A percentile compares a stretch with the other conserved stretches of the same genome.
Evolutionary conservation across 2,888 invertebrate genomes (phyloP).

Genomic region (Hydroisotoma schaefferi): DNA sequence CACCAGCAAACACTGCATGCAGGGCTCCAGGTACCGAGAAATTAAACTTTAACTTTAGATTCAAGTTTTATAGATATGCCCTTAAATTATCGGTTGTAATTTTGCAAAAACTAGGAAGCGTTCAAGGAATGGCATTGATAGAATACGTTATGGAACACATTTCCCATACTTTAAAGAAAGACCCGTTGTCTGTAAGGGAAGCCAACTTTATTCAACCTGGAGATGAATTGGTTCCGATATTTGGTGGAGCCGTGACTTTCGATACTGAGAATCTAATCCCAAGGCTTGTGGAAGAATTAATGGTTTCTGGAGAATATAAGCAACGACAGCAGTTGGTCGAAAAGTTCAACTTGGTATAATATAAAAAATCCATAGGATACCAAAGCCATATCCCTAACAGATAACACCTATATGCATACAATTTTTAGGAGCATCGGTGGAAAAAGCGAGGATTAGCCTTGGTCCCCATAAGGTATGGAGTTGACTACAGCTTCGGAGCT

Average conservation of each 20-base stretch:
- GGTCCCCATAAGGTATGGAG: constrained; percentile 62
- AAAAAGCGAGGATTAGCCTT: constrained; percentile 65
- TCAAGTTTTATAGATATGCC: too few species aligned
- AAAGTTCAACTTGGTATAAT: constrained; percentile 52
- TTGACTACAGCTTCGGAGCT: constrained; percentile 49
- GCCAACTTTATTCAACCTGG: constrained; percentile 55
- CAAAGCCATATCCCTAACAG: not conserved
- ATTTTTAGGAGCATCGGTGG: constrained; percentile 67
- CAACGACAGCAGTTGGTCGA: constrained; percentile 47
- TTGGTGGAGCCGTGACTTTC: constrained; percentile 20
- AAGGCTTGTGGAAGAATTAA: constrained; percentile 49
- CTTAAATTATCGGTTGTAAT: too few species aligned
- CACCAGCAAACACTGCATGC: constrained; percentile 51
- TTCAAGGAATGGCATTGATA: constrained; percentile 52
- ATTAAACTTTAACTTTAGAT: not conserved
- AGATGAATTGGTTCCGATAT: constrained; percentile 10
- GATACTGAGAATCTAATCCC: constrained; percentile 34
- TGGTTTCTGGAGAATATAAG: constrained; percentile 48
- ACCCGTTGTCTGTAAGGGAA: constrained; percentile 57
- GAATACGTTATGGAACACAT: constrained; percentile 55
- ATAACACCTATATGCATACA: not conserved
- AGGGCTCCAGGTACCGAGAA: constrained; percentile 53
- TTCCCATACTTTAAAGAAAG: constrained; percentile 51
- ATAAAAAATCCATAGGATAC: not conserved
- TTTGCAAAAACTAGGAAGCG: constrained; percentile 44